These are phyloP conservation scores for Oncorhynchus clarkii DNA, from an alignment of 2,113 vertebrate species.

Conservation along the genomic window DNA sequence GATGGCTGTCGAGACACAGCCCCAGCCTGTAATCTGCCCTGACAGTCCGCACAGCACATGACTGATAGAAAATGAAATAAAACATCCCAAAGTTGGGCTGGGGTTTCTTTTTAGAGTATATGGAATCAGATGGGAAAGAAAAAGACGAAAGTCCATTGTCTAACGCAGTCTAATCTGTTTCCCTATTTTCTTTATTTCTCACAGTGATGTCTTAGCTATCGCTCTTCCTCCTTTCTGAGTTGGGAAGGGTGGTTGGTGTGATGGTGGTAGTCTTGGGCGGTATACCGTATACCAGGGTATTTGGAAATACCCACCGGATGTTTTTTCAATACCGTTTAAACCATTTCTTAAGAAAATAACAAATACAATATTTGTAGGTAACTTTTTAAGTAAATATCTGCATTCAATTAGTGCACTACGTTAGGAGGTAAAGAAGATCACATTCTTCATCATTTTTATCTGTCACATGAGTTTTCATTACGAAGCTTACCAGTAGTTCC, in stretches of 20 bases:
- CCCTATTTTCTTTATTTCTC: constrained; percentile 20
- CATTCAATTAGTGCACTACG: too few species aligned
- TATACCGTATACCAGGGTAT: too few species aligned
- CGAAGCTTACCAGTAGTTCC: too few species aligned
- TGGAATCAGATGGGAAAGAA: constrained; percentile 26
- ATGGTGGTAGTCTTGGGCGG: constrained; percentile 6
- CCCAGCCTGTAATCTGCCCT: constrained; percentile 71
- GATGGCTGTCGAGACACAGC: constrained; percentile 73
- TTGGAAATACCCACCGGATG: too few species aligned
- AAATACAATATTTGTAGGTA: too few species aligned
- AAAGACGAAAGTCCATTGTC: constrained; percentile 30
- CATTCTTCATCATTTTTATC: too few species aligned
- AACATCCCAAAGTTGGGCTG: constrained; percentile 23
- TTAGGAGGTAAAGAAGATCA: too few species aligned
- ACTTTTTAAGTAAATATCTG: too few species aligned
- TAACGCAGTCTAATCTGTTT: constrained; percentile 10
- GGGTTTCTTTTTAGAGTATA: constrained; percentile 13
- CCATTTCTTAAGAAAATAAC: too few species aligned
- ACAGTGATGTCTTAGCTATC: constrained; percentile 45
- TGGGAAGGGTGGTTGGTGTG: constrained; percentile 53
- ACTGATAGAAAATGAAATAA: constrained; percentile 67
- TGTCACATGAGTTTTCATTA: too few species aligned
- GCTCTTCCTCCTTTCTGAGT: constrained; percentile 34
- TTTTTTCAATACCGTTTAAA: too few species aligned
- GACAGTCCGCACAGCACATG: constrained; percentile 68